These are phyloP conservation scores for Eupsilia transversa DNA, from an alignment of 2,888 invertebrate species.

Conservation along the genomic window DNA sequence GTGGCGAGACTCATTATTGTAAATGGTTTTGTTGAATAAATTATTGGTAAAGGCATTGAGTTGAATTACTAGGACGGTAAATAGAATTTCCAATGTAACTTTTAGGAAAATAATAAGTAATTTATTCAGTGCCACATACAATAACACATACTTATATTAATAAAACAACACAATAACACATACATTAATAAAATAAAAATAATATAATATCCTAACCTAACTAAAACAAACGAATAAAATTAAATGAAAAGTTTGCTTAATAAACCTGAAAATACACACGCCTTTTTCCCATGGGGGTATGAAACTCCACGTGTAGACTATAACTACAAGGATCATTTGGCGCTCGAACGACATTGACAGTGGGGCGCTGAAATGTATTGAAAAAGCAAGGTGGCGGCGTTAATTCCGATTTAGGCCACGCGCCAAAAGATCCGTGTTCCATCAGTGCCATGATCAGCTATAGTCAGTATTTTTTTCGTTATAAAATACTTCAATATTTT, in stretches of 20 bases:
- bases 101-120: no score
- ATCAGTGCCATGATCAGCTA: not conserved
- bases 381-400: not conserved
- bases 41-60: conserved; percentile 32
- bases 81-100: conserved; percentile 4
- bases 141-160: no score
- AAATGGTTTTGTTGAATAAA: conserved; percentile 51
- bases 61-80: not conserved
- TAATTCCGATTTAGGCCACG: not conserved
- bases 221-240: no score
- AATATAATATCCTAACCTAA: no score
- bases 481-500: conserved; percentile 24
- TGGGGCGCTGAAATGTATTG: no score
- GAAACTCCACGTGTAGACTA: not conserved
- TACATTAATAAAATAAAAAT: no score
- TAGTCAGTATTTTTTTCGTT: conserved; percentile 6
- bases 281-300: not conserved
- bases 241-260: no score
- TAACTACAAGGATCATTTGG: not conserved
- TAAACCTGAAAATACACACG: no score
- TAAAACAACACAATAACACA: no score
- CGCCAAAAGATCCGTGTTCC: not conserved
- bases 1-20: conserved; percentile 40
- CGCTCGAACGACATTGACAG: not conserved
- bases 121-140: no score